Percentiles rank a stretch among this genome's conserved stretches.
These are phyloP conservation scores for Melipona beecheii DNA, from an alignment of 2,888 invertebrate genomes.

Conservation along the genomic window DNA sequence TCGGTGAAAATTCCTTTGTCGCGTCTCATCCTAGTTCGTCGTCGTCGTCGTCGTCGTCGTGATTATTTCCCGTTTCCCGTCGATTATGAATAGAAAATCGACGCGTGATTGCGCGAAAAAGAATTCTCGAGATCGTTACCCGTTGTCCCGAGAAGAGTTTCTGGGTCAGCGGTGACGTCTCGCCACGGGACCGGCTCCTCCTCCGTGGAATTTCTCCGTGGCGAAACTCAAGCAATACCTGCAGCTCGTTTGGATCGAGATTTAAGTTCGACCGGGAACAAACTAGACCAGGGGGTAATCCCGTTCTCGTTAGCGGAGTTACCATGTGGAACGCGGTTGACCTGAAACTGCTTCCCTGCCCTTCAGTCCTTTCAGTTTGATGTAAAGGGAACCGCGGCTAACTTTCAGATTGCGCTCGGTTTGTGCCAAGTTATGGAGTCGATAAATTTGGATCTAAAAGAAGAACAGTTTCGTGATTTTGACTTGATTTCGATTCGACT, in stretches of 20 bases:
- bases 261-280: slow-evolving; percentile 19
- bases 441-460: too few species aligned
- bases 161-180: slow-evolving; percentile 2
- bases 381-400: neutral
- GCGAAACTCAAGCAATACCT: slow-evolving; percentile 2
- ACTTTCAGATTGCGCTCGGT: neutral
- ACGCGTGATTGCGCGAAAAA: neutral
- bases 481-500: too few species aligned
- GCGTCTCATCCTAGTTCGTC: neutral
- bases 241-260: slow-evolving; percentile 4
- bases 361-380: neutral
- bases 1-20: slow-evolving; percentile 11
- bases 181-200: neutral
- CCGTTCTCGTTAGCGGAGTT: slow-evolving; percentile 12
- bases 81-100: neutral
- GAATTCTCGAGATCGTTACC: slow-evolving; percentile 9
- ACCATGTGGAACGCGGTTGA: slow-evolving; percentile 4
- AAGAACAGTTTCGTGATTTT: too few species aligned
- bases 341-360: neutral
- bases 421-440: neutral
- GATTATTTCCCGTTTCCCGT: slow-evolving; percentile 30
- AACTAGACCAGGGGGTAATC: slow-evolving; percentile 10
- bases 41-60: neutral
- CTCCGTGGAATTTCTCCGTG: neutral
- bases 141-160: neutral